Evolutionary conservation across 2,888 invertebrate species (phyloP), one percentile per base, ranked within the genome.

Genomic region (Hypercompe scribonia): DNA sequence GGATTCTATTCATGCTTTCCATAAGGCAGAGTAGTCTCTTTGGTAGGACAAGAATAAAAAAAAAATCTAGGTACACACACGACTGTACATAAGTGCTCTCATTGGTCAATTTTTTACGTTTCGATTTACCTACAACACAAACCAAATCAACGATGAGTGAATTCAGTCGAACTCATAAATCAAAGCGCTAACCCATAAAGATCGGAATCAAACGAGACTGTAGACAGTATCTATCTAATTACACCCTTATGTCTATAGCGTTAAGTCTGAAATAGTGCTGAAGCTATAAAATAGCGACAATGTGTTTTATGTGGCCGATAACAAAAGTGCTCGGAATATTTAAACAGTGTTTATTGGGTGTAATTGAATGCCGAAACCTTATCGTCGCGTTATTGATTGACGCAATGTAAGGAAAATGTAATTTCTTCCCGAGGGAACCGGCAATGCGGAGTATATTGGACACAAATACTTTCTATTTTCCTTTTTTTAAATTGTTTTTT

Each of bases 161-260:
- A 73, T 63, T 75, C 75, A 65, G 75, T n/a, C 68, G 28, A 69
- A 34, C 68, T 63, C 65, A 73, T 84, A 82, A 83, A 83, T 82
- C 71, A 66, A 36, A 68, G n/a, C 54, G 54, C 66, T 72, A 72
- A 68, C 42, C 68, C 73, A 71, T 82, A 74, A 78, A 84, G 28
- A 65, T 58, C 42, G 71, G 36, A 76, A 82, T 75, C 76, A 75
- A 68, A 72, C 24, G 68, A 46, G 36, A 54, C 69, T 65, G 81
- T 76, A 82, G 76, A 79, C 79, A 82, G 75, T 75, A 76, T 78
- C 77, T 72, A 36, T 46, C 68, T 71, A 78, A 81, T 77, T 69
- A 69, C 69, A 69, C 46, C 76, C 75, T 78, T 83, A 80, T 76
- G 73, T 70, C 65, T 72, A 71, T 21, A 28, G 3, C 65, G 77